Conservation (phyloP, 2,888 invertebrate species). For the Malthinus flaveolus region DNA sequence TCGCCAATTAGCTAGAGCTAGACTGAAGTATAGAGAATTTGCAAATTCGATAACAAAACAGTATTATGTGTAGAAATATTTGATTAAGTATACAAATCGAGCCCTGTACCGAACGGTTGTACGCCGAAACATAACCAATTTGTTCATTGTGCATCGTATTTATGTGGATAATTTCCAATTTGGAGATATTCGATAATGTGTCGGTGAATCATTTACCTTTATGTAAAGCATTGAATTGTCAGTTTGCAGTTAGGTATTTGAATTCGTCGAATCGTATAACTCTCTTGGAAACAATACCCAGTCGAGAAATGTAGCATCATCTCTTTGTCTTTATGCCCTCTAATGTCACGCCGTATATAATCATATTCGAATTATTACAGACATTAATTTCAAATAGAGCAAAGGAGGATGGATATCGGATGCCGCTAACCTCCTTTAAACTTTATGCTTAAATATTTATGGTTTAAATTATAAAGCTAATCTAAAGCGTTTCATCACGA, state of each 20-base stretch:
- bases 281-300: slow-evolving; percentile 2
- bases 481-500: background rate
- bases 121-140: too few species aligned
- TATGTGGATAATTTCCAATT: background rate
- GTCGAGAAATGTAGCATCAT: slow-evolving; percentile 6
- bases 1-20: too few species aligned
- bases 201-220: slow-evolving; percentile 3
- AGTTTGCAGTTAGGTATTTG: slow-evolving; percentile 4
- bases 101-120: too few species aligned
- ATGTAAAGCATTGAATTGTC: slow-evolving; percentile 5
- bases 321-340: slow-evolving; percentile 8
- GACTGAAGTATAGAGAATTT: too few species aligned
- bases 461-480: slow-evolving; percentile 2
- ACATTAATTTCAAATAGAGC: slow-evolving; percentile 20
- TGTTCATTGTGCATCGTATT: background rate
- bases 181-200: slow-evolving; percentile 5
- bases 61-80: too few species aligned
- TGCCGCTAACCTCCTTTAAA: slow-evolving; percentile 5
- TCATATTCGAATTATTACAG: slow-evolving; percentile 27
- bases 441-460: slow-evolving; percentile 5
- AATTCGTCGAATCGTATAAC: slow-evolving; percentile 6
- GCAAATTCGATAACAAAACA: too few species aligned
- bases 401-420: slow-evolving; percentile 7
- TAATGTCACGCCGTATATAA: slow-evolving; percentile 22
- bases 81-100: too few species aligned